phyloP scores from a whole-genome alignment of 1,140 invertebrate genomes.

The Zaprionus africanus region DNA sequence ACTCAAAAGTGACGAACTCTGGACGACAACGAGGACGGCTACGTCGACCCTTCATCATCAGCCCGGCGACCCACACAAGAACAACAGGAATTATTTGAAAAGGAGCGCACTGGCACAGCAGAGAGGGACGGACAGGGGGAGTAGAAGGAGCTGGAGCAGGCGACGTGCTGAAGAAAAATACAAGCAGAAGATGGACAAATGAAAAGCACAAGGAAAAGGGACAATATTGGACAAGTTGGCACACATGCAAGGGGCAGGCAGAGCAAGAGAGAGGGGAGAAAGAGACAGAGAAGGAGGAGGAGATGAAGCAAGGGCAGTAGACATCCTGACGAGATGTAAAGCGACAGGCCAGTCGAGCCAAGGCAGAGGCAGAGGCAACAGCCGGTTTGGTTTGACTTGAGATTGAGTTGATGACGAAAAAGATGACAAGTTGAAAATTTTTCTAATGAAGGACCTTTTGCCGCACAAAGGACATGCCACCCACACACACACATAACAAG shows the following conservation, averaged over 20 bases:
- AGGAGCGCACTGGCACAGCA: slow-evolving; percentile 35
- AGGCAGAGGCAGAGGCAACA: slow-evolving; percentile 63
- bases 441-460: slow-evolving; percentile 81
- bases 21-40: slow-evolving; percentile 1
- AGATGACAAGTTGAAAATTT: slow-evolving; percentile 83
- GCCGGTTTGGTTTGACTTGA: slow-evolving; percentile 76
- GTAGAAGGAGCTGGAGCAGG: not conserved
- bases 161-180: slow-evolving; percentile 43
- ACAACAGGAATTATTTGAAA: slow-evolving; percentile 59
- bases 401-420: slow-evolving; percentile 81
- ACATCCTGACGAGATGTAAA: slow-evolving; percentile 75
- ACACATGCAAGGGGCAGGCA: slow-evolving; percentile 39
- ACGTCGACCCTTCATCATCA: slow-evolving; percentile 33
- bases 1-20: slow-evolving; percentile 73
- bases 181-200: slow-evolving; percentile 76
- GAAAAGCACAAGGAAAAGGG: slow-evolving; percentile 78
- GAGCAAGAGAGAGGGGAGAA: slow-evolving; percentile 20
- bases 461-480: slow-evolving; percentile 61
- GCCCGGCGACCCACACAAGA: slow-evolving; percentile 14
- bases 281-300: not conserved
- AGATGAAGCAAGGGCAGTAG: slow-evolving; percentile 15
- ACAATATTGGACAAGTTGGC: slow-evolving; percentile 78
- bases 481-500: slow-evolving; percentile 25
- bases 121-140: slow-evolving; percentile 28
- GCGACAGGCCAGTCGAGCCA: slow-evolving; percentile 57